Base-by-base conservation (phyloP, 92 coral and sea anemone genomes). In the Phymanthus crucifer region DNA sequence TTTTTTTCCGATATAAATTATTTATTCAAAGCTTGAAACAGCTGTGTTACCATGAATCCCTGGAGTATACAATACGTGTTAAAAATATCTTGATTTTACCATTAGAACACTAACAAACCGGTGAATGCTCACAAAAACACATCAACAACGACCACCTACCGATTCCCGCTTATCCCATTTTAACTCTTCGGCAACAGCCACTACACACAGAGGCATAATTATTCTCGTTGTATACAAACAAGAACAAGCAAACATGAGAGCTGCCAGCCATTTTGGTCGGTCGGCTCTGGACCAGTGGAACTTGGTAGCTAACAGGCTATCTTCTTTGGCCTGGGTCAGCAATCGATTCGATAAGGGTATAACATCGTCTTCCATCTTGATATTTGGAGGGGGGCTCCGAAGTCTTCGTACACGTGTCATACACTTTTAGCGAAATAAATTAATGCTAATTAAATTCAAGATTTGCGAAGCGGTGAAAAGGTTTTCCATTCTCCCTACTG, bases 281-380 rank as follows among this genome's bases (percentile, higher is more conserved):
- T 87, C 90, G n/a, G 69, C 81, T 58, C 90, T 78, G 34, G 86
- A 80, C 90, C 90, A 87, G 78, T 80, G 84, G 38, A 77, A 77
- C 61, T 77, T 77, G 4, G 81, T 61, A 1, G 81, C 81, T 61
- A 77, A 70, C 1, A 77, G 32, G 50, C 81, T 65, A 17, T 77
- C 81, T 36, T 77, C 81, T 64, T 77, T 77, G n/a, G 81, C 52
- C 24, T 77, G 72, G 23, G 57, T 37, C 11, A 77, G 54, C 27
- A 37, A 54, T 9, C 43, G 81, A 21, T 56, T 50, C 8, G 73
- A 38, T 0, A 48, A 12, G 32, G 71, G 32, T 36, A 77, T 32
- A 4, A 64, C 32, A 64, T 77, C 81, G 35, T 77, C 81, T 35
- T 77, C 81, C 81, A 77, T 77, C 29, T 61, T 33, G 18, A 10